phyloP scores from a whole-genome alignment of 1,140 invertebrate species.

The Branchinecta lindahli region DNA sequence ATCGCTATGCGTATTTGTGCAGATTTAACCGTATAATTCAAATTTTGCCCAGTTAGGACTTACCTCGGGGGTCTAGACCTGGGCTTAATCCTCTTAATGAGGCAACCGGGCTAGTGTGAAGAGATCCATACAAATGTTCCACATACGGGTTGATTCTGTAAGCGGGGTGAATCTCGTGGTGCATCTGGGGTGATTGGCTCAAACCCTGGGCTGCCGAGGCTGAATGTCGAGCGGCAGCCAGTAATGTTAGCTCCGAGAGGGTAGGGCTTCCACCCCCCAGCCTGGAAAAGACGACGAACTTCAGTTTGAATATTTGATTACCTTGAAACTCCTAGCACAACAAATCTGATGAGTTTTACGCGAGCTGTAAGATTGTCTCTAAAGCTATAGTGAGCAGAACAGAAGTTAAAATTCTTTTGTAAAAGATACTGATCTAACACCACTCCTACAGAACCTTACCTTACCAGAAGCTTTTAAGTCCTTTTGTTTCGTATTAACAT shows the following conservation, averaged over 20 bases:
- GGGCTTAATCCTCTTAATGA: conserved; percentile 34
- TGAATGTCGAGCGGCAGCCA: conserved; percentile 33
- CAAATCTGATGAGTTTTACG: too few species aligned
- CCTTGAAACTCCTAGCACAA: too few species aligned
- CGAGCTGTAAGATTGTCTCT: too few species aligned
- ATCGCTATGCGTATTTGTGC: too few species aligned
- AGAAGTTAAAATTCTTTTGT: too few species aligned
- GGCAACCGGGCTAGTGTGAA: conserved; percentile 37
- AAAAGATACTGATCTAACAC: too few species aligned
- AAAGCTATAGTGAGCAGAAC: too few species aligned
- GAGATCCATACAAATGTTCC: conserved; percentile 46
- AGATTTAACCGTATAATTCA: too few species aligned
- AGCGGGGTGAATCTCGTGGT: conserved; percentile 39
- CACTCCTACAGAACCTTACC: too few species aligned
- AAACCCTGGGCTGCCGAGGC: conserved; percentile 24
- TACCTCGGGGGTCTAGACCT: conserved; percentile 31
- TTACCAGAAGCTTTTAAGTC: too few species aligned
- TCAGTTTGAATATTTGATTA: too few species aligned
- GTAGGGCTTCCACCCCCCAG: conserved; percentile 24
- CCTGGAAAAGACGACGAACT: neutral
- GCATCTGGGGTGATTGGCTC: conserved; percentile 25
- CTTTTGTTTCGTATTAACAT: too few species aligned
- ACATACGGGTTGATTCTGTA: conserved; percentile 49
- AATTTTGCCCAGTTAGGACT: neutral
- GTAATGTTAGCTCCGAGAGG: conserved; percentile 31